Conservation (phyloP, 2,888 invertebrate species). For the Sesamia inferens region DNA sequence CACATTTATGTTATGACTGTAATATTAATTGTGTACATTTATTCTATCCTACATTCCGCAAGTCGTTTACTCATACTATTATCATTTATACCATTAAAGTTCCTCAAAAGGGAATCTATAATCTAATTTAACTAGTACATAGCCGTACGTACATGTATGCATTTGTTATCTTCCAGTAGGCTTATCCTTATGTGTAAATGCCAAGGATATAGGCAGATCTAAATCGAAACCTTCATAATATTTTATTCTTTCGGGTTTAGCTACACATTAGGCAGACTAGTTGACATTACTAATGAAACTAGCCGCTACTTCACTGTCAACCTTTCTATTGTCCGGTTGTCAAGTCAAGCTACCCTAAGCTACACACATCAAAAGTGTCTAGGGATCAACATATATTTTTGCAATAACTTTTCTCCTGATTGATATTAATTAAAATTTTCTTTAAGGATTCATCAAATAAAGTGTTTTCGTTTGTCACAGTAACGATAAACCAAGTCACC, state of each 20-base stretch:
- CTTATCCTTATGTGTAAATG: slow-evolving; percentile 29
- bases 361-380: too few relatives aligned
- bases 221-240: slow-evolving; percentile 4
- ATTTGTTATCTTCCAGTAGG: not conserved
- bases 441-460: too few relatives aligned
- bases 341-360: too few relatives aligned
- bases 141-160: not conserved
- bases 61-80: not conserved
- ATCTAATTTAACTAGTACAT: not conserved
- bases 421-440: too few relatives aligned
- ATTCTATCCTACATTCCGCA: not conserved
- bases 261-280: slow-evolving; percentile 12
- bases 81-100: not conserved
- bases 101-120: not conserved
- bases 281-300: slow-evolving; percentile 43
- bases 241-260: slow-evolving; percentile 15
- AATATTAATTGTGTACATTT: too few relatives aligned
- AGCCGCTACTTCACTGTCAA: slow-evolving; percentile 45
- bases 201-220: slow-evolving; percentile 9
- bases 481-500: too few relatives aligned
- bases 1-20: not conserved
- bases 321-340: slow-evolving; percentile 31
- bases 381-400: too few relatives aligned
- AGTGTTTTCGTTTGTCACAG: too few relatives aligned
- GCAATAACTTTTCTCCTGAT: too few relatives aligned